Base-by-base conservation (phyloP, 2,797 vertebrate species). In the Pangasius macronema region DNA sequence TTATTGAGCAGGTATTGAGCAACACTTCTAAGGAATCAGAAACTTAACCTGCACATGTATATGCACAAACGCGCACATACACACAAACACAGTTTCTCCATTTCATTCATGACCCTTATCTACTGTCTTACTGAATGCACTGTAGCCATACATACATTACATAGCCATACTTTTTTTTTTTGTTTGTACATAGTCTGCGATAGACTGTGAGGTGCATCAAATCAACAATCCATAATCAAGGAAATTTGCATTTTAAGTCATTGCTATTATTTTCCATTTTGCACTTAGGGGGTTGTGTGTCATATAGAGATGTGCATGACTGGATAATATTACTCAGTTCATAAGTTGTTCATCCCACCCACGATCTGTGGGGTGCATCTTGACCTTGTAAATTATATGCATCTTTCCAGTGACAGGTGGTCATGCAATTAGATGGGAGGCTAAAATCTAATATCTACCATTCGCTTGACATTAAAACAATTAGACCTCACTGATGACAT, bases 1-100 rank as follows among this genome's bases (percentile, higher is more conserved):
- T 63, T 85, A 88, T 84, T 85, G 76, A 85, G 55, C 84, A 88
- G 68, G 84, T 85, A 82, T 53, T 22, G 13, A 67, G 24, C 70
- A 88, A 68, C 39, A 89, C 11, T 91, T 91, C 88, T 87, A 36
- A 86, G 85, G 91, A 91, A 90, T 83, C 67, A 89, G 89, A 90
- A 91, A 90, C 86, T 72, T 82, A 73, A 46, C 27, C 75, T 67
- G 24, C 33, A 79, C 49, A 89, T n/a, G 27, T 39, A 27, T 2
- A 46, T 1, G 36, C 53, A n/a, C 30, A 33, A 30, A 55, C n/a
- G 33, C 18, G 20, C 30, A 36, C 51, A 79, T 30, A 53, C 16
- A 39, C 8, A 80, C 53, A n/a, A n/a, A 80, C 20, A 65, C 14
- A 49, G 11, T 81, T 81, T 61, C 36, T 18, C 53, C 33, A 13